Conservation (phyloP, 2,113 vertebrate genomes). For the Condylura cristata region DNA sequence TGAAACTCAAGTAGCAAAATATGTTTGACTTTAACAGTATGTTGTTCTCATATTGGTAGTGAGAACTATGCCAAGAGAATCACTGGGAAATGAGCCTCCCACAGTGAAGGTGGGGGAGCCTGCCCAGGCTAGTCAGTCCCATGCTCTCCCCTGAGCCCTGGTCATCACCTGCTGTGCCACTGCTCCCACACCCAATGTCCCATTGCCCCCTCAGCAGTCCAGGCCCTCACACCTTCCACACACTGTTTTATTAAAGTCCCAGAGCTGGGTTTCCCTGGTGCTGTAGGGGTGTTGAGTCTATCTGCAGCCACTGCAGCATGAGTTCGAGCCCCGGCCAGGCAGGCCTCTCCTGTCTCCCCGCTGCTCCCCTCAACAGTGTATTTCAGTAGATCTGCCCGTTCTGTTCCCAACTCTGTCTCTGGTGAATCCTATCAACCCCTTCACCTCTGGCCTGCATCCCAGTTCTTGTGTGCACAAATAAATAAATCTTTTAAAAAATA, state of each 20-base stretch:
- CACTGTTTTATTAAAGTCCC: background rate
- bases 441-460: too few relatives aligned
- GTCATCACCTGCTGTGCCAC: background rate
- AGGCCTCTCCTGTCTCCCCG: too few relatives aligned
- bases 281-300: too few relatives aligned
- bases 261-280: too few relatives aligned
- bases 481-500: too few relatives aligned
- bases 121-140: background rate
- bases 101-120: background rate
- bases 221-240: background rate
- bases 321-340: too few relatives aligned
- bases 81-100: background rate
- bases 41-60: background rate
- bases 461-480: too few relatives aligned
- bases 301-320: too few relatives aligned
- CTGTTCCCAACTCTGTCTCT: too few relatives aligned
- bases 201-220: background rate
- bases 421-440: too few relatives aligned
- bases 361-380: too few relatives aligned
- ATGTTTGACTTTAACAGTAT: fast-evolving
- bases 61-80: background rate
- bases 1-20: background rate
- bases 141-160: background rate
- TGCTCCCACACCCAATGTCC: background rate
- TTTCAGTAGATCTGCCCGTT: too few relatives aligned